Base-by-base conservation (phyloP, 2,888 invertebrate genomes). In the Patella pellucida region DNA sequence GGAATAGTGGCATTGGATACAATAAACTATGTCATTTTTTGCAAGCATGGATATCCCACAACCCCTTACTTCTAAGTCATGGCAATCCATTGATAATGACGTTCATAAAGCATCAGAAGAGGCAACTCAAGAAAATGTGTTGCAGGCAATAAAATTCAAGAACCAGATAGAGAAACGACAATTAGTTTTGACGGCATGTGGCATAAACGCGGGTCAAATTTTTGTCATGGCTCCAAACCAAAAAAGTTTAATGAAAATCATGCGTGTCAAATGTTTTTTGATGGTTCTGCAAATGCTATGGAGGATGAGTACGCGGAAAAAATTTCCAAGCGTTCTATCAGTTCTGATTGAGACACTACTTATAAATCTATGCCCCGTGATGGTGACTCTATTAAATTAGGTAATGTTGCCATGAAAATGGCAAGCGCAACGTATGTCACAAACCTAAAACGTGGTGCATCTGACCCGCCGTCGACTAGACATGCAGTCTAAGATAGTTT, bases 401-500 rank as follows among this genome's bases (percentile, higher is more conserved):
- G 67, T 16, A 51, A 16, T 3, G 7, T n/a, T 11, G 67, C 16
- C 16, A 72, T 72, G 7, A 51, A 56, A 27, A 72, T 31, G 19
- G 67, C 67, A 15, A 72, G 50, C 12, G 67, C 62, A n/a, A 74
- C 74, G 9, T 74, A 69, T 31, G 69, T 70, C 15, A 69, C 68
- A 5, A 69, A 69, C 27, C n/a, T 74, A 2, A 52, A 41, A 54
- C 11, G 31, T 15, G 56, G 70, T 74, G 74, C 56, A 16, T 70
- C 74, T 11, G 74, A 74, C 23, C 52, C 52, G 72, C 54, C 41
- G 14, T 69, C 69, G 31, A 74, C 69, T 56, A 74, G 69, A 51
- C 7, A 54, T 16, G 74, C 69, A 1, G 74, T 74, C 12, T 19
- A 69, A 4, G 74, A 70, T 23, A 70, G 54, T 15, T 69, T 74